These are phyloP conservation scores for Nyctibius grandis DNA, from an alignment of 2,797 vertebrate species.

Conservation along the genomic window DNA sequence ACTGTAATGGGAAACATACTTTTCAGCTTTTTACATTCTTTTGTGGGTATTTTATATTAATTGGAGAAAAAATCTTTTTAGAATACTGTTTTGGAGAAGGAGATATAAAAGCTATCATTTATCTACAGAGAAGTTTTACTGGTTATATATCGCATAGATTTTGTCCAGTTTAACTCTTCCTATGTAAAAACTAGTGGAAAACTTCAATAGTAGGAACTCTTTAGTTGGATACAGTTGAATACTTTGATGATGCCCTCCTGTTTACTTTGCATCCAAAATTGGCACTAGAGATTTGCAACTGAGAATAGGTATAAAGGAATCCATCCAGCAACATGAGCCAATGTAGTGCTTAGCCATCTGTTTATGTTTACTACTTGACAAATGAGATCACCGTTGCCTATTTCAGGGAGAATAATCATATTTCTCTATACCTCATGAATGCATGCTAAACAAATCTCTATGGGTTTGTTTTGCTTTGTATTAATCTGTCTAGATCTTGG, in stretches of 20 bases:
- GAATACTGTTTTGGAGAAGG: background rate
- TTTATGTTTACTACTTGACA: background rate
- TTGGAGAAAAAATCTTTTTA: background rate
- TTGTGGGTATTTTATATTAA: background rate
- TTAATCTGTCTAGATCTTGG: background rate
- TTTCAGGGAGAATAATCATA: background rate
- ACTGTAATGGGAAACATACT: background rate
- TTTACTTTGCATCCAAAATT: background rate
- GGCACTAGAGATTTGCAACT: background rate
- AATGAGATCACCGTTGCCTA: background rate
- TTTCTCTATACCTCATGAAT: background rate
- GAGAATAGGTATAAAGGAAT: background rate
- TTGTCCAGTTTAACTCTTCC: background rate
- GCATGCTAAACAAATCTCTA: background rate
- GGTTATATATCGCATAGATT: background rate
- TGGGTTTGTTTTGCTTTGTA: background rate
- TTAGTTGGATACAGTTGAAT: background rate
- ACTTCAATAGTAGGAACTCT: background rate
- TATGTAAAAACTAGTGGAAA: background rate
- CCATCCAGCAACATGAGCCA: background rate
- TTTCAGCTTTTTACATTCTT: background rate
- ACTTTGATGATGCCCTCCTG: background rate
- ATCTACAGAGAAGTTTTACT: background rate
- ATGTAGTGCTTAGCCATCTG: background rate
- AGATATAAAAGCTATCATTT: background rate